Conservation (phyloP, 2,888 invertebrate species). For the Strigamia crassipes region DNA sequence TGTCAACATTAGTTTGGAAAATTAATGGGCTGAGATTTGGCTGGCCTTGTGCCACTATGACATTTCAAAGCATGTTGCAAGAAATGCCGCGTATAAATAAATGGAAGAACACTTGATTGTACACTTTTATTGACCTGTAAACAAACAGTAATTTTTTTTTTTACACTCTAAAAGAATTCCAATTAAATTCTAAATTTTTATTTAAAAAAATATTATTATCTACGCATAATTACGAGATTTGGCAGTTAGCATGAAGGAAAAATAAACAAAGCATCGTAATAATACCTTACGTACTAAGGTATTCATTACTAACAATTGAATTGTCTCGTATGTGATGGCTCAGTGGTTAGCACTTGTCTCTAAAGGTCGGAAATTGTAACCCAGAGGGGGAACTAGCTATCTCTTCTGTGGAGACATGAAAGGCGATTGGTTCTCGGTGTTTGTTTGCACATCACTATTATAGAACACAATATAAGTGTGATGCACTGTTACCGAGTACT, state of each 20-base stretch:
- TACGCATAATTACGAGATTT: background rate
- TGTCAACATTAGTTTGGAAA: background rate
- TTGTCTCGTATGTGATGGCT: background rate
- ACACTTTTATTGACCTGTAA: background rate
- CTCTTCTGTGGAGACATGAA: background rate
- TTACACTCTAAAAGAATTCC: background rate
- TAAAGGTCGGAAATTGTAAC: background rate
- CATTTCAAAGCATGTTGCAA: background rate
- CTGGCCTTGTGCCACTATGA: background rate
- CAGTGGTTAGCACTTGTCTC: background rate
- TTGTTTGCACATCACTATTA: background rate
- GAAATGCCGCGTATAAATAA: background rate
- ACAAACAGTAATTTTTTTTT: background rate
- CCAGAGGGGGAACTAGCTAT: background rate
- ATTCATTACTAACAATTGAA: background rate
- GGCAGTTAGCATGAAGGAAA: background rate
- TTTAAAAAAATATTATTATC: background rate
- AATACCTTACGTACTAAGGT: background rate
- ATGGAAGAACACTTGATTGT: background rate
- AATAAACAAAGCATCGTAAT: background rate
- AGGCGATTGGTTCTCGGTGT: background rate
- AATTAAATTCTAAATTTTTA: no score
- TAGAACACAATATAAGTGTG: background rate
- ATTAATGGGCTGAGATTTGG: background rate
- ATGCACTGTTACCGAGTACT: background rate